phyloP scores from a whole-genome alignment of 1,140 invertebrate species.

The Lineus longissimus region DNA sequence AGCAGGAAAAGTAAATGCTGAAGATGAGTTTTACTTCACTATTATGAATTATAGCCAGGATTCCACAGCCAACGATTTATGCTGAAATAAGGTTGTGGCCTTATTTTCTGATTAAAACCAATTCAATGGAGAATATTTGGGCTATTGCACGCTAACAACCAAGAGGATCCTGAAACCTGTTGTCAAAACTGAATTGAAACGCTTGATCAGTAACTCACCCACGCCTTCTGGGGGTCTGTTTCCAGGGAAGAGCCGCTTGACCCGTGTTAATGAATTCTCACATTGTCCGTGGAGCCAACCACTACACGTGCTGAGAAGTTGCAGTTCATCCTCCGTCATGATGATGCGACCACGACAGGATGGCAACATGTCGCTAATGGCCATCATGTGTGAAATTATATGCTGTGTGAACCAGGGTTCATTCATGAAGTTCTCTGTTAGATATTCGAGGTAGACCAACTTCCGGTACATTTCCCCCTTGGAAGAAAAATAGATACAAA shows the following conservation, averaged over 20 bases:
- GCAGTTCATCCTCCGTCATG: slow-evolving; percentile 38
- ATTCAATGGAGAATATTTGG: too few species aligned
- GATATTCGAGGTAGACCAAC: slow-evolving; percentile 34
- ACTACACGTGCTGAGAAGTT: not conserved
- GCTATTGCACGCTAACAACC: too few species aligned
- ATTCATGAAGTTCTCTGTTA: slow-evolving; percentile 33
- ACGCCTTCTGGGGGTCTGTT: slow-evolving; percentile 34
- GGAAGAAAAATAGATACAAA: slow-evolving; percentile 10
- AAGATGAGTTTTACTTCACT: too few species aligned
- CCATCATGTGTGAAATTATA: slow-evolving; percentile 21
- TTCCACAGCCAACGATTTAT: too few species aligned
- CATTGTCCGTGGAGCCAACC: slow-evolving; percentile 12
- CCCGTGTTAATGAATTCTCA: slow-evolving; percentile 35
- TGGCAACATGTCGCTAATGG: slow-evolving; percentile 32
- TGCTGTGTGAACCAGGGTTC: slow-evolving; percentile 35
- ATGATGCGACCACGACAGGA: slow-evolving; percentile 21
- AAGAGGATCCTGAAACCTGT: too few species aligned
- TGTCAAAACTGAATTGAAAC: too few species aligned
- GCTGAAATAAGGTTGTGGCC: too few species aligned
- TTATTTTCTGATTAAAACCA: too few species aligned
- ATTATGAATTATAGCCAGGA: too few species aligned
- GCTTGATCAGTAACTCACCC: slow-evolving; percentile 25
- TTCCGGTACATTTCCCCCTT: slow-evolving; percentile 40
- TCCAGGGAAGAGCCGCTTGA: slow-evolving; percentile 40
- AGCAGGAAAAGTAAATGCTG: too few species aligned